Evolutionary conservation across 2,113 vertebrate genomes (phyloP).

Genomic region (human (Homo sapiens)): DNA sequence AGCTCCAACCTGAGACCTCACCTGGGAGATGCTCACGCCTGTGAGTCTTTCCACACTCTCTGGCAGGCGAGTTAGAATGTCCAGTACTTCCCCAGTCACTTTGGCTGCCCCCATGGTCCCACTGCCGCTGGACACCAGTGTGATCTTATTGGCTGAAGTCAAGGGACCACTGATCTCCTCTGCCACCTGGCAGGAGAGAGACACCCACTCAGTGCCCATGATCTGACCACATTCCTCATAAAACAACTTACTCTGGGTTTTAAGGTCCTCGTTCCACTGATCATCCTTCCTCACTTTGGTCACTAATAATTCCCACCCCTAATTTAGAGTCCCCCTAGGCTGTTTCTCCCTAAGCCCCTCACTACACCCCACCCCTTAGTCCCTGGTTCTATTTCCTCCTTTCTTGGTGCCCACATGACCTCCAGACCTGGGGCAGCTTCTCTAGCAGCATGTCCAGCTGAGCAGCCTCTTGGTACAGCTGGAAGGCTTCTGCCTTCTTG

Average conservation of each 20-base stretch:
- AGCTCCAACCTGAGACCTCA: slow-evolving; percentile 79
- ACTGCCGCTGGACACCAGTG: slow-evolving; percentile 92
- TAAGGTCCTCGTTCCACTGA: neutral
- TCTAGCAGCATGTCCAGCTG: slow-evolving; percentile 96
- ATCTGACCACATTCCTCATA: neutral
- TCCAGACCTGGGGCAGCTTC: slow-evolving; percentile 90
- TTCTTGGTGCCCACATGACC: neutral
- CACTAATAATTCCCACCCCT: neutral
- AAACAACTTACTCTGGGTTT: neutral
- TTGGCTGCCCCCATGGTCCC: slow-evolving; percentile 90
- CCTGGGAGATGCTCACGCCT: slow-evolving; percentile 91
- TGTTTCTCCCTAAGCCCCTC: neutral
- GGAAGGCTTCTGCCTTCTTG: slow-evolving; percentile 94
- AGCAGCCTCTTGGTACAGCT: slow-evolving; percentile 93
- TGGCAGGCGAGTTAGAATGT: slow-evolving; percentile 91
- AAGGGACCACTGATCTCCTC: slow-evolving; percentile 93
- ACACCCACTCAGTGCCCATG: neutral
- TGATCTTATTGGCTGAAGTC: slow-evolving; percentile 87
- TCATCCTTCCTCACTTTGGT: neutral
- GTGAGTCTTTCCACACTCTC: slow-evolving; percentile 90
- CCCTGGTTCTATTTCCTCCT: neutral
- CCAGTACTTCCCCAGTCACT: slow-evolving; percentile 92
- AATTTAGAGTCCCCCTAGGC: neutral
- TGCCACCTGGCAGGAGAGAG: slow-evolving; percentile 85
- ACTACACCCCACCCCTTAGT: too few species aligned